These are phyloP conservation scores for Spodoptera exigua DNA, from an alignment of 2,888 invertebrate species.

Conservation along the genomic window DNA sequence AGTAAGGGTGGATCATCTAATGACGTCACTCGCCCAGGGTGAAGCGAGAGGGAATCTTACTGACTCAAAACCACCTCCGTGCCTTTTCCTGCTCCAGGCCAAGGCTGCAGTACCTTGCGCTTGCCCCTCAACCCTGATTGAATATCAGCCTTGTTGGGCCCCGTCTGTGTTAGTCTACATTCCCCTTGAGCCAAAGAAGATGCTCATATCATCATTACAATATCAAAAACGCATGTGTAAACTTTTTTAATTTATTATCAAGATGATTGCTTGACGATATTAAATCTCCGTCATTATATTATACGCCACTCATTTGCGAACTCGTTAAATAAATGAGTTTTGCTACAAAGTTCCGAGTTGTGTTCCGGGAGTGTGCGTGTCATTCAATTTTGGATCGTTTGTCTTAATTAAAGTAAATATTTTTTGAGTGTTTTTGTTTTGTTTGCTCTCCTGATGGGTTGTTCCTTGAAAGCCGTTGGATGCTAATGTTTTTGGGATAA, in stretches of 20 bases:
- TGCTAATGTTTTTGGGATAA: no score
- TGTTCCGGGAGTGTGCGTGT: slow-evolving; percentile 23
- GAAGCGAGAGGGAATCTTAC: no score
- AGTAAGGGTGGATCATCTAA: no score
- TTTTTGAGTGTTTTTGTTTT: slow-evolving; percentile 26
- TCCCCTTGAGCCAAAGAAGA: no score
- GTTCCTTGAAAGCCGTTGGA: slow-evolving; percentile 1
- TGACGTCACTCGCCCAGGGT: no score
- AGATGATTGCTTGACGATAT: slow-evolving; percentile 43
- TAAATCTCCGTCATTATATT: slow-evolving; percentile 38
- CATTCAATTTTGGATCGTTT: slow-evolving; percentile 40
- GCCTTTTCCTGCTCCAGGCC: no score
- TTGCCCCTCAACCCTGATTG: no score
- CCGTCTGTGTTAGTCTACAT: no score
- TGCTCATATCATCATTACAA: no score
- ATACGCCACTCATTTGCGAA: slow-evolving; percentile 30
- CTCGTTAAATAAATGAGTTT: slow-evolving; percentile 48
- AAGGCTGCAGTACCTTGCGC: no score
- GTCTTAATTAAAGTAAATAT: slow-evolving; percentile 40
- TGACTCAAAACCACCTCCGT: no score
- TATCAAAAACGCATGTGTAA: slow-evolving; percentile 10
- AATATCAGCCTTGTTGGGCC: no score
- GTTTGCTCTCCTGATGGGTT: not conserved
- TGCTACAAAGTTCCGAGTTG: slow-evolving; percentile 22
- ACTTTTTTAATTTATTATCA: slow-evolving; percentile 50